These are phyloP conservation scores for Orestias chungarensis DNA, from an alignment of 2,797 vertebrate genomes.

Conservation along the genomic window DNA sequence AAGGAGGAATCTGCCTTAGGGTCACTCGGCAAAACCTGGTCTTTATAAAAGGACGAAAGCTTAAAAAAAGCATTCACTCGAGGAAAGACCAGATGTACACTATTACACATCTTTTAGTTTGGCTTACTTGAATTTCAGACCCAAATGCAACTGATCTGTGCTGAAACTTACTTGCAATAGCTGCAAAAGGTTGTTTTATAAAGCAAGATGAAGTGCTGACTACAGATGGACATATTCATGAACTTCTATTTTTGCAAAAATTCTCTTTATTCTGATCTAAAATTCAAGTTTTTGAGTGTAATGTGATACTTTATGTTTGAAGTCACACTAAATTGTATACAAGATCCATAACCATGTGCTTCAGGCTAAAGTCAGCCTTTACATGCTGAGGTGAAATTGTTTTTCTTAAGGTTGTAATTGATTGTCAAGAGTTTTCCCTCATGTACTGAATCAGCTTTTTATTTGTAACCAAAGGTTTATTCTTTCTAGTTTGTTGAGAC, in stretches of 20 bases:
- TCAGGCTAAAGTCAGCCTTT: conserved; percentile 7
- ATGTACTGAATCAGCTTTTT: neutral
- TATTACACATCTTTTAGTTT: neutral
- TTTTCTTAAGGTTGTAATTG: neutral
- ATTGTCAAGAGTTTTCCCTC: conserved; percentile 10
- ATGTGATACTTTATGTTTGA: neutral
- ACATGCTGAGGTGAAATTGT: conserved; percentile 12
- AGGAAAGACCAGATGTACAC: too few relatives aligned
- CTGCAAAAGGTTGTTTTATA: too few relatives aligned
- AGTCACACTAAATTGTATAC: too few relatives aligned
- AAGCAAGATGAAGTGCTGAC: too few relatives aligned
- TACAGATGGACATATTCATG: too few relatives aligned
- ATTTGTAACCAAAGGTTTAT: too few relatives aligned
- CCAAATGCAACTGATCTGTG: conserved; percentile 1
- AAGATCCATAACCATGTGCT: neutral
- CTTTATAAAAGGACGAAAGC: neutral
- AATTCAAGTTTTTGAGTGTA: neutral
- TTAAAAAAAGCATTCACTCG: neutral
- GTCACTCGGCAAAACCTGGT: neutral
- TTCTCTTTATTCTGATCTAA: neutral
- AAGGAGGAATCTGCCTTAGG: neutral
- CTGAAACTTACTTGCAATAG: neutral
- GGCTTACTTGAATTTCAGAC: neutral
- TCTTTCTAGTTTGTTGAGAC: too few relatives aligned
- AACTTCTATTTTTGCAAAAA: neutral